phyloP scores from a whole-genome alignment of 2,888 invertebrate genomes.

The Diachrysia chrysitis region DNA sequence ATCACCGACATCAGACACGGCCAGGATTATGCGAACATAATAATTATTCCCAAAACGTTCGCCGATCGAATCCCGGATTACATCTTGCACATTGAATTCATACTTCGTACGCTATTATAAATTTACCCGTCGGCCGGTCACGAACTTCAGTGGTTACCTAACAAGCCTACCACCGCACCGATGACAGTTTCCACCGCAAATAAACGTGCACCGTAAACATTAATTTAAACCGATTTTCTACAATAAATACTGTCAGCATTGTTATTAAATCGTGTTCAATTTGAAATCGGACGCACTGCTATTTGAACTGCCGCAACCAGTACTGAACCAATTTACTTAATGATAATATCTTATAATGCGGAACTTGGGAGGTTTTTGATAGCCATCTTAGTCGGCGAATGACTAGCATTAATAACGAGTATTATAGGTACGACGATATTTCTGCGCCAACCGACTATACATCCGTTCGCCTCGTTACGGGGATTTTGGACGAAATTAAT shows the following conservation, averaged over 20 bases:
- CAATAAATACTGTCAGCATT: conserved; percentile 33
- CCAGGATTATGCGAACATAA: conserved; percentile 65
- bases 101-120: conserved; percentile 54
- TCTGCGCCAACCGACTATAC: conserved; percentile 62
- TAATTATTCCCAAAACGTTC: conserved; percentile 71
- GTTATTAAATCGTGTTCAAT: conserved; percentile 41
- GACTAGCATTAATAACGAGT: conserved; percentile 75
- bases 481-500: conserved; percentile 82
- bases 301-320: conserved; percentile 35
- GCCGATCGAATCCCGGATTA: conserved; percentile 59
- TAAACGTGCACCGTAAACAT: conserved; percentile 53
- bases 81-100: conserved; percentile 60
- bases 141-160: conserved; percentile 50
- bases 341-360: conserved; percentile 46
- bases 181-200: conserved; percentile 40
- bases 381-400: conserved; percentile 60
- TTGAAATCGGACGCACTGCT: conserved; percentile 34
- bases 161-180: conserved; percentile 34
- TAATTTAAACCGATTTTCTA: conserved; percentile 41
- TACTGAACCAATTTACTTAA: conserved; percentile 36
- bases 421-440: conserved; percentile 69
- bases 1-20: conserved; percentile 57
- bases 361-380: conserved; percentile 54
- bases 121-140: conserved; percentile 35
- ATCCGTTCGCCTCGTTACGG: conserved; percentile 73